Conservation (phyloP, 1,140 invertebrate genomes). For the Drosophila tropicalis region DNA sequence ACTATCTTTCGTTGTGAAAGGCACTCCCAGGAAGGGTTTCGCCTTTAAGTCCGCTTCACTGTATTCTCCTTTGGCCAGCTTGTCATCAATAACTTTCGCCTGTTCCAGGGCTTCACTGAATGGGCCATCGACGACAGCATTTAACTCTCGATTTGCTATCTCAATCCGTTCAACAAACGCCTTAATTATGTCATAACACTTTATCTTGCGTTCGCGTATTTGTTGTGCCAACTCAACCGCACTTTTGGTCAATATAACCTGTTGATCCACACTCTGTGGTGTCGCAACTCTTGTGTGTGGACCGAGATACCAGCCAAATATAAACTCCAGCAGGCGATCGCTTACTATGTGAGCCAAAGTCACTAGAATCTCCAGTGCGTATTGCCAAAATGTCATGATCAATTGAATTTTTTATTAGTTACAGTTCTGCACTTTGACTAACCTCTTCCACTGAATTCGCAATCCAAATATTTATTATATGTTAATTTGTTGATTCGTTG, state of each 20-base stretch:
- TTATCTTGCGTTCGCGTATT: slow-evolving; percentile 87
- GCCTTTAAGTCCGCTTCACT: slow-evolving; percentile 85
- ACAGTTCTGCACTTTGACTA: slow-evolving; percentile 37
- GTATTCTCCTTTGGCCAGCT: slow-evolving; percentile 85
- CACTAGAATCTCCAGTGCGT: slow-evolving; percentile 53
- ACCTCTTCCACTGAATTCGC: slow-evolving; percentile 7
- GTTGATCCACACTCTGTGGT: slow-evolving; percentile 83
- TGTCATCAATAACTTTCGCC: slow-evolving; percentile 88
- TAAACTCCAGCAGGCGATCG: slow-evolving; percentile 68
- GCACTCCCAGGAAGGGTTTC: slow-evolving; percentile 91
- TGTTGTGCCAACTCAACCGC: slow-evolving; percentile 86
- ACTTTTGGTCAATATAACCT: slow-evolving; percentile 86
- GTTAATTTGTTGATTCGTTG: slow-evolving; percentile 6
- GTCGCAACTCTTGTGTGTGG: slow-evolving; percentile 81
- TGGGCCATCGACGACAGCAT: slow-evolving; percentile 91
- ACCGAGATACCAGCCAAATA: slow-evolving; percentile 69
- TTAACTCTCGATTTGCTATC: slow-evolving; percentile 90
- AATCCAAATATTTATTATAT: slow-evolving; percentile 21
- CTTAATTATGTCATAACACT: slow-evolving; percentile 88
- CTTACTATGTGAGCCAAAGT: slow-evolving; percentile 61
- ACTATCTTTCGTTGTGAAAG: slow-evolving; percentile 90
- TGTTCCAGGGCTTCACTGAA: slow-evolving; percentile 91
- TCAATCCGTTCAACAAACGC: slow-evolving; percentile 91
- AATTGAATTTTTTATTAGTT: slow-evolving; percentile 18
- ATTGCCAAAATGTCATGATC: slow-evolving; percentile 48